Percentiles rank a stretch among this genome's conserved stretches.
phyloP scores from a whole-genome alignment of 2,797 vertebrate species.

The Alcedo quadribrachys region DNA sequence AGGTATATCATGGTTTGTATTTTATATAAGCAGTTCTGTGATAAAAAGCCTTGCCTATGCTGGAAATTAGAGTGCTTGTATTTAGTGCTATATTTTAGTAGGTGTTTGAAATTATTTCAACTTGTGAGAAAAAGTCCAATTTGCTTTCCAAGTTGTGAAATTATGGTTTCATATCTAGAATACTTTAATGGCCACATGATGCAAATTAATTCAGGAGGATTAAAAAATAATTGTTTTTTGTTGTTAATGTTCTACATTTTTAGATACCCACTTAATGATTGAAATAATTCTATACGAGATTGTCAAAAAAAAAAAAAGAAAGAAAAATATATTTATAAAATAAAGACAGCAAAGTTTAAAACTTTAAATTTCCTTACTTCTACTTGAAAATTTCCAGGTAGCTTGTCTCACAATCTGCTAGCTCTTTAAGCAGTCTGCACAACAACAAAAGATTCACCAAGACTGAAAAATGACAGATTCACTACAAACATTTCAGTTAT shows the following conservation, averaged over 20 bases:
- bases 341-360: neutral
- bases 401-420: neutral
- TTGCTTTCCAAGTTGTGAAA: neutral
- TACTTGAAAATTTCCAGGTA: neutral
- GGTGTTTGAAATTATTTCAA: neutral
- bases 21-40: neutral
- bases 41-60: neutral
- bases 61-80: neutral
- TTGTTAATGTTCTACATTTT: neutral
- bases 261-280: neutral
- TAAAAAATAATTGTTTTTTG: neutral
- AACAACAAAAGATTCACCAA: neutral
- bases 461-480: neutral
- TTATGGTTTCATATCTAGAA: neutral
- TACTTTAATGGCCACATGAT: neutral
- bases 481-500: neutral
- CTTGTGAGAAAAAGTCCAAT: neutral
- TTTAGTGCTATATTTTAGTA: neutral
- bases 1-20: neutral
- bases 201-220: neutral
- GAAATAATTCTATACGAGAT: neutral
- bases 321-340: neutral
- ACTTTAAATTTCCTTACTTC: neutral
- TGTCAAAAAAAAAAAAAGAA: neutral
- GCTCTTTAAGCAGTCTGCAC: neutral